Evolutionary conservation across 2,113 vertebrate genomes (phyloP).

Genomic region (Semicossyphus pulcher): DNA sequence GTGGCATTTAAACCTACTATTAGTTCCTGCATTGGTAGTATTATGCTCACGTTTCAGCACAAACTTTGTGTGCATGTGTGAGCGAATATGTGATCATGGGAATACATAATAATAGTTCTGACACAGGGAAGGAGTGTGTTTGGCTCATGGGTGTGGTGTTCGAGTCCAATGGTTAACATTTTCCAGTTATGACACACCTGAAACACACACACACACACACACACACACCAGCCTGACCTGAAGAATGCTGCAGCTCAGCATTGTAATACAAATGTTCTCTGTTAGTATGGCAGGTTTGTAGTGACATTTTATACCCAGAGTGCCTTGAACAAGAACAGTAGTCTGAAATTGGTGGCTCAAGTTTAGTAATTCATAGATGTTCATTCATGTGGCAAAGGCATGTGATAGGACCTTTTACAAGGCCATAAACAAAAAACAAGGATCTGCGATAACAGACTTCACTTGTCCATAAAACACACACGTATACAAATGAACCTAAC

Average conservation of each 20-base stretch:
- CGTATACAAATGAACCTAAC: background rate
- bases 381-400: conserved; percentile 15
- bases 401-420: conserved; percentile 6
- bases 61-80: background rate
- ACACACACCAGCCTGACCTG: background rate
- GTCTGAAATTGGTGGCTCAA: background rate
- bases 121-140: conserved; percentile 19
- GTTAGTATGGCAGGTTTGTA: background rate
- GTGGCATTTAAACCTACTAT: conserved; percentile 6
- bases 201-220: background rate
- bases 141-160: conserved; percentile 46
- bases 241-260: conserved; percentile 31
- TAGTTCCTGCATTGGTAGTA: background rate
- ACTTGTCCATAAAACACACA: too few relatives aligned
- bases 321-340: too few relatives aligned
- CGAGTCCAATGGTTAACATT: conserved; percentile 48
- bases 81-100: conserved; percentile 1
- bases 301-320: background rate
- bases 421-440: conserved; percentile 3
- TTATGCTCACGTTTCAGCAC: too few relatives aligned
- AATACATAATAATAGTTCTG: conserved; percentile 2
- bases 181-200: conserved; percentile 40
- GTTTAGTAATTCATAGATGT: conserved; percentile 1
- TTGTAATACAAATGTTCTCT: background rate
- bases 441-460: background rate